These are phyloP conservation scores for Pomatostomus ruficeps DNA, from an alignment of 2,113 vertebrate genomes.

Conservation along the genomic window DNA sequence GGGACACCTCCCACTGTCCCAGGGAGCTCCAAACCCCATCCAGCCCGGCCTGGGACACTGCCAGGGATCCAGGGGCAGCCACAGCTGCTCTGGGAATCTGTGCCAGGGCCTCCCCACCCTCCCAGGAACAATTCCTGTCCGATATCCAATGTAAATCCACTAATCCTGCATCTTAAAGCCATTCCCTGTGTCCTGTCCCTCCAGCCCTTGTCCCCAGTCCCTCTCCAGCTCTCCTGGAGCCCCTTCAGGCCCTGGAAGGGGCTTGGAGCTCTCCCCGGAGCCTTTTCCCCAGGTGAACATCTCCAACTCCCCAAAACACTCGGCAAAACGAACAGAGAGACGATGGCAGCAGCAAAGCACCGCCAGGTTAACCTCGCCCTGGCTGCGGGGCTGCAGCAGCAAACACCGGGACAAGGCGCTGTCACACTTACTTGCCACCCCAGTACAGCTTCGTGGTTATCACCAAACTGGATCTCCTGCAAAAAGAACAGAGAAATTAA, in stretches of 20 bases:
- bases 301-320: not conserved
- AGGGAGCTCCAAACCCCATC: not conserved
- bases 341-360: fast-evolving
- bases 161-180: too few species aligned
- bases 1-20: not conserved
- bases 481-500: constrained; percentile 1
- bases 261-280: not conserved
- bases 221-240: not conserved
- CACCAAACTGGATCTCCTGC: constrained; percentile 93
- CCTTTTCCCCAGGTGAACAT: not conserved
- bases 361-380: fast-evolving
- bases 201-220: not conserved
- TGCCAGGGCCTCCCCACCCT: not conserved
- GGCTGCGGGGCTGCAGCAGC: not conserved
- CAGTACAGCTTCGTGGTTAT: constrained; percentile 99
- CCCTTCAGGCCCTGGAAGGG: not conserved
- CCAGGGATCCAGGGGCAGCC: not conserved
- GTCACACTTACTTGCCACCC: constrained; percentile 95
- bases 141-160: too few species aligned
- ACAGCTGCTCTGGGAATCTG: not conserved
- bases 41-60: not conserved
- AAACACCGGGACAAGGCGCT: not conserved
- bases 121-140: not conserved
- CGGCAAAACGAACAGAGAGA: not conserved
- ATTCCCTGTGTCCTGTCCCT: not conserved